Evolutionary conservation across 2,113 vertebrate species (phyloP).

Genomic region (Misgurnus anguillicaudatus): DNA sequence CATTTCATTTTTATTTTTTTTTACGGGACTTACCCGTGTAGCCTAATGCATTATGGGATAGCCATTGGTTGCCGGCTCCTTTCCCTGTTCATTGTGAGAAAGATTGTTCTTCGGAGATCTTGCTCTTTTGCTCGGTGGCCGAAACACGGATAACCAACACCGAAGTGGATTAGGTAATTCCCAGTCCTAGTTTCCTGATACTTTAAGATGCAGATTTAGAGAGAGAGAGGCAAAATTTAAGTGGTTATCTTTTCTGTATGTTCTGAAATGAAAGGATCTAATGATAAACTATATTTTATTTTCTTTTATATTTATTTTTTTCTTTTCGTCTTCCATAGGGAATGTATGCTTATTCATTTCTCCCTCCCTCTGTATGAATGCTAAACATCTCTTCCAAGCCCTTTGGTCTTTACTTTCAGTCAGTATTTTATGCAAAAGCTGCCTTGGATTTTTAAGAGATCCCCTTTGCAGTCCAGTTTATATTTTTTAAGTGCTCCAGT

Average conservation of each 20-base stretch:
- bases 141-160: constrained; percentile 47
- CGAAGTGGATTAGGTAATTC: constrained; percentile 53
- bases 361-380: constrained; percentile 71
- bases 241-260: constrained; percentile 54
- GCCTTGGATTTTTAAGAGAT: constrained; percentile 68
- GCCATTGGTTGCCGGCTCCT: constrained; percentile 22
- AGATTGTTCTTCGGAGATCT: constrained; percentile 54
- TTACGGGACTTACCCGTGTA: constrained; percentile 50
- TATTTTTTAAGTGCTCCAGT: constrained; percentile 55
- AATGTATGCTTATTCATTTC: constrained; percentile 60
- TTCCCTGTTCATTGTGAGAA: constrained; percentile 61
- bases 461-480: constrained; percentile 55
- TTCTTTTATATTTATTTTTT: constrained; percentile 69
- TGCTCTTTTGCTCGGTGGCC: constrained; percentile 55
- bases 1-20: constrained; percentile 5
- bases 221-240: constrained; percentile 51
- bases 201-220: constrained; percentile 59
- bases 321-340: constrained; percentile 58
- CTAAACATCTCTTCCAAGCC: constrained; percentile 54
- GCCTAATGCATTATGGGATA: constrained; percentile 61
- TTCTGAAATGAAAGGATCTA: constrained; percentile 63
- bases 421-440: constrained; percentile 76
- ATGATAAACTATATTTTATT: constrained; percentile 55
- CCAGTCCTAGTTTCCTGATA: constrained; percentile 58
- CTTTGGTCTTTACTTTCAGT: constrained; percentile 58